These are phyloP conservation scores for Pocillopora meandrina DNA, from an alignment of 92 coral and sea anemone species.

Conservation along the genomic window DNA sequence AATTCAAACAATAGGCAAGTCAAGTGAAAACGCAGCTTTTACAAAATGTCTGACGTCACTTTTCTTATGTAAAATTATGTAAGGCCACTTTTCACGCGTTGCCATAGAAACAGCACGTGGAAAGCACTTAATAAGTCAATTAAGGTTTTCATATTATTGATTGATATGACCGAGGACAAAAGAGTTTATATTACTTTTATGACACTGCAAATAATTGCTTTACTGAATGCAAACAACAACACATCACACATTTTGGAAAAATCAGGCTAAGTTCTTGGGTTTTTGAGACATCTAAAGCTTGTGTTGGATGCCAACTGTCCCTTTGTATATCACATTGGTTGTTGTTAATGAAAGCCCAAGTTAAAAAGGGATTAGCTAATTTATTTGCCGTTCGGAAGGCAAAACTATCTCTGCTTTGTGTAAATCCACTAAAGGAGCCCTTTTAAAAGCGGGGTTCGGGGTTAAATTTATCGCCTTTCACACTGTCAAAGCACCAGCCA, in stretches of 20 bases:
- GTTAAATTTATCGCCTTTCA: too few relatives aligned
- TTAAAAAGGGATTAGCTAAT: too few relatives aligned
- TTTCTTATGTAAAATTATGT: constrained; percentile 24
- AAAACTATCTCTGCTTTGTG: too few relatives aligned
- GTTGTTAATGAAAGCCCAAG: too few relatives aligned
- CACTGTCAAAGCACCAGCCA: too few relatives aligned
- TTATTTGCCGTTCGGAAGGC: too few relatives aligned
- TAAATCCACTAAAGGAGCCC: too few relatives aligned
- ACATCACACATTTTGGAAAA: background rate
- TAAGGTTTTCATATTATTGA: background rate
- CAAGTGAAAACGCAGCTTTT: constrained; percentile 21
- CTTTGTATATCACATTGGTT: too few relatives aligned
- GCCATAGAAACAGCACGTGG: constrained; percentile 20
- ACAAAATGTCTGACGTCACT: constrained; percentile 51
- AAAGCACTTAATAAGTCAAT: background rate
- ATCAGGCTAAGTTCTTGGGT: background rate
- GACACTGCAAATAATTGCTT: constrained; percentile 4
- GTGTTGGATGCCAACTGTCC: background rate
- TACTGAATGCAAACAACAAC: background rate
- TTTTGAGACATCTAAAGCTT: background rate
- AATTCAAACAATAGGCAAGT: constrained; percentile 10
- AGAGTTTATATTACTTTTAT: constrained; percentile 3
- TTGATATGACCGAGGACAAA: background rate
- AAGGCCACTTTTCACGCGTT: constrained; percentile 17
- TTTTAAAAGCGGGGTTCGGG: too few relatives aligned